Conservation (phyloP, 2,113 vertebrate species). For the Gymnobelideus leadbeateri region DNA sequence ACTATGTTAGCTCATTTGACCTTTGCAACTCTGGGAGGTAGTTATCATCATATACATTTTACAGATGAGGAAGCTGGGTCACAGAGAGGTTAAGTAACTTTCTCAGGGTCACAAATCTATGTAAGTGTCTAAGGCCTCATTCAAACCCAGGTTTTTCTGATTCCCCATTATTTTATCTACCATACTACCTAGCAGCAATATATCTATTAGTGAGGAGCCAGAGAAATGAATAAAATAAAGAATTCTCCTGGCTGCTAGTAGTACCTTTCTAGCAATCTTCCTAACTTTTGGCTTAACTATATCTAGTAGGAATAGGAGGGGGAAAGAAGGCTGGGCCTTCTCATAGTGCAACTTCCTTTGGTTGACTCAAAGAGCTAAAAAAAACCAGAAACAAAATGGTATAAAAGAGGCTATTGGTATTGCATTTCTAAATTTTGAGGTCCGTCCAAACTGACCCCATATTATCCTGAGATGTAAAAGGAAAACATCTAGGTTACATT, state of each 20-base stretch:
- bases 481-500: neutral
- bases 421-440: neutral
- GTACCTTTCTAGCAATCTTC: neutral
- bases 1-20: neutral
- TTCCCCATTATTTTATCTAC: neutral
- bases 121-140: neutral
- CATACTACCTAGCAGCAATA: slow-evolving; percentile 12
- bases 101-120: neutral
- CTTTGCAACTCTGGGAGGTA: neutral
- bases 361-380: neutral
- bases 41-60: neutral
- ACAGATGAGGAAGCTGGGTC: neutral
- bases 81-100: neutral
- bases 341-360: neutral
- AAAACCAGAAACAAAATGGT: neutral
- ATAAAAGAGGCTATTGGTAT: neutral
- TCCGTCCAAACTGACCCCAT: neutral
- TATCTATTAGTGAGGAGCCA: neutral
- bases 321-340: neutral
- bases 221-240: neutral
- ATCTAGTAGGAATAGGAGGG: neutral
- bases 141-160: neutral
- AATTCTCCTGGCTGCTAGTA: neutral
- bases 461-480: neutral
- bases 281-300: slow-evolving; percentile 23